Percentiles rank a stretch among this genome's conserved stretches.
Conservation (phyloP, 2,888 invertebrate genomes). For the Thecophora atra region DNA sequence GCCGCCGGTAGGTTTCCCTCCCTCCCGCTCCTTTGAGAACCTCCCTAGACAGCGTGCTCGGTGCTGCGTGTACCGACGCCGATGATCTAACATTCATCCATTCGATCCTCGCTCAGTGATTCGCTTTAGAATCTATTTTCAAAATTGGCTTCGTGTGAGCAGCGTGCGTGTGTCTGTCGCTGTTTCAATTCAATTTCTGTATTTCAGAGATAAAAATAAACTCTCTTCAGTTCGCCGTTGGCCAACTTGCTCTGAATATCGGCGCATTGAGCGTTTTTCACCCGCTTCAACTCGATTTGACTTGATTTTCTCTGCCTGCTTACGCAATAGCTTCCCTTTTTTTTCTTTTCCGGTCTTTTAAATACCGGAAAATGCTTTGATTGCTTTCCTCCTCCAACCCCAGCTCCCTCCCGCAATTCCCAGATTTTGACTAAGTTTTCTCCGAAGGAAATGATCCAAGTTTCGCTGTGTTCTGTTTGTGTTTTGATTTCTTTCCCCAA, state of each 20-base stretch:
- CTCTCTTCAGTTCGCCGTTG: slow-evolving; percentile 34
- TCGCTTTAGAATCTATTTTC: slow-evolving; percentile 30
- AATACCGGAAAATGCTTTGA: slow-evolving; percentile 20
- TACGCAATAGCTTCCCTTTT: background rate
- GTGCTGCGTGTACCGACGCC: background rate
- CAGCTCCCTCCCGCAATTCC: too few species aligned
- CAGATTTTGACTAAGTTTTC: too few species aligned
- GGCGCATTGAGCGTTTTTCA: slow-evolving; percentile 24
- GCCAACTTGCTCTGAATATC: slow-evolving; percentile 26
- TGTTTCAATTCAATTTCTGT: slow-evolving; percentile 31
- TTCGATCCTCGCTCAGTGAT: slow-evolving; percentile 32
- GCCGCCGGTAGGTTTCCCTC: too few species aligned
- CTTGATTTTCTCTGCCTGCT: slow-evolving; percentile 19
- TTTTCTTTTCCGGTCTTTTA: slow-evolving; percentile 11
- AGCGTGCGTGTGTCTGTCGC: background rate
- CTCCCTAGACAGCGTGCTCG: too few species aligned
- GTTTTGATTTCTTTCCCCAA: background rate
- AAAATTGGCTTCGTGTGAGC: slow-evolving; percentile 14
- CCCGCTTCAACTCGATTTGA: background rate
- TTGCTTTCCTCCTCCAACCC: background rate
- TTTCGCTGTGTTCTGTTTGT: background rate
- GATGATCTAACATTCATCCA: background rate
- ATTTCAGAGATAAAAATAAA: slow-evolving; percentile 36
- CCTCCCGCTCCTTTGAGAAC: too few species aligned
- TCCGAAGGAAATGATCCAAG: too few species aligned